Evolutionary conservation across 2,888 invertebrate genomes (phyloP), one percentile per base, ranked within the genome.

Genomic region (Thysanoteuthis rhombus): DNA sequence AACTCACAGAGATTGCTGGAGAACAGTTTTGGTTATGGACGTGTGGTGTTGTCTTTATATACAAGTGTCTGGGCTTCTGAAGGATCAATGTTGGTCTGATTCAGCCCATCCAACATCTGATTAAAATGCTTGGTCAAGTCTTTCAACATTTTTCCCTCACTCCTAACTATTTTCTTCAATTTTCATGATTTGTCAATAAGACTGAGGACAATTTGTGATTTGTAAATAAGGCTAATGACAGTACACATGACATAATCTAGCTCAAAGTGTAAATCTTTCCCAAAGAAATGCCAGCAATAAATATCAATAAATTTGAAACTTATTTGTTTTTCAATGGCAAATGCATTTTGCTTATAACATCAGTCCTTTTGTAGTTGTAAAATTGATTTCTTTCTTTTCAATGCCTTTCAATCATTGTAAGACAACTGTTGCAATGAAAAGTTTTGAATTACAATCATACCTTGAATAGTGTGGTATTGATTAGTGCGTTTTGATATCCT

Each of bases 41-140:
- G 75, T 75, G 75, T n/a, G 75, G n/a, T 16, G 75, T 75, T n/a
- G 75, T 75, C 75, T 75, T 75, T 75, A 36, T n/a, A 75, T 75
- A 75, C 75, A 75, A 75, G 75, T 75, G 75, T 75, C 75, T 75
- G n/a, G 42, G 42, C 92, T 92, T 91, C 92, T 12, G 32, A 92
- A 92, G 45, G 92, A 92, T 92, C 45, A 92, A 92, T 45, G n/a
- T 92, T 42, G 42, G 92, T 32, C 45, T 42, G 10, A 36, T 19
- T 10, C 75, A 16, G 75, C n/a, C 75, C 75, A 75, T n/a, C 36
- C n/a, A n/a, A 75, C 75, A n/a, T 75, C n/a, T 75, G n/a, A 75
- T 75, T 75, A 75, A 75, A 75, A 75, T 75, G 75, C 75, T 75
- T 75, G 75, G 75, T 75, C 75, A 75, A 75, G 75, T 75, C 75